Percentiles rank a stretch among this genome's conserved stretches.
These are phyloP conservation scores for Buathra laborator DNA, from an alignment of 2,888 invertebrate genomes.

Conservation along the genomic window DNA sequence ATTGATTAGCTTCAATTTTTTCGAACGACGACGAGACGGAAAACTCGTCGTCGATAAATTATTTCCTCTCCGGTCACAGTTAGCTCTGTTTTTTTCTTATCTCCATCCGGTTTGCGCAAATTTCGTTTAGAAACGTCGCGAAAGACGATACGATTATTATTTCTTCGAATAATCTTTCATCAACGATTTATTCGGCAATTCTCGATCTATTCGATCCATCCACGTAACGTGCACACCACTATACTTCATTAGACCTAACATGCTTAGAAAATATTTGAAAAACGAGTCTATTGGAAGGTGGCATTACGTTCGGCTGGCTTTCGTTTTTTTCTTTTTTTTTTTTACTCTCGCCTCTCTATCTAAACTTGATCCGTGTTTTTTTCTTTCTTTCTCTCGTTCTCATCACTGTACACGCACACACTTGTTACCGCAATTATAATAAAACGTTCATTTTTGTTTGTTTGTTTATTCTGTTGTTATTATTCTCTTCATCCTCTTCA, in stretches of 20 bases:
- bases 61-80: not conserved
- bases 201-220: constrained; percentile 30
- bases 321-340: not conserved
- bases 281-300: constrained; percentile 83
- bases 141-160: constrained; percentile 5
- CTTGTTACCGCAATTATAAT: constrained; percentile 65
- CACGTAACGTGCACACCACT: constrained; percentile 77
- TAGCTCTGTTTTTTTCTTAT: not conserved
- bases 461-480: constrained; percentile 47
- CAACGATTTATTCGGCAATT: constrained; percentile 3
- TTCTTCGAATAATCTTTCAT: not conserved
- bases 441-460: constrained; percentile 55
- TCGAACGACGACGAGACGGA: not conserved
- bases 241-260: constrained; percentile 80
- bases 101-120: not conserved
- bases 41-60: not conserved
- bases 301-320: constrained; percentile 74
- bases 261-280: constrained; percentile 84
- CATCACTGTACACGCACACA: constrained; percentile 79
- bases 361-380: constrained; percentile 63
- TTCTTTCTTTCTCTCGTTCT: constrained; percentile 45
- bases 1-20: constrained; percentile 15
- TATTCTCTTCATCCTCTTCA: constrained; percentile 42
- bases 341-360: not conserved
- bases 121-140: not conserved